These are phyloP conservation scores for Merodon equestris DNA, from an alignment of 2,888 invertebrate species.

Conservation along the genomic window DNA sequence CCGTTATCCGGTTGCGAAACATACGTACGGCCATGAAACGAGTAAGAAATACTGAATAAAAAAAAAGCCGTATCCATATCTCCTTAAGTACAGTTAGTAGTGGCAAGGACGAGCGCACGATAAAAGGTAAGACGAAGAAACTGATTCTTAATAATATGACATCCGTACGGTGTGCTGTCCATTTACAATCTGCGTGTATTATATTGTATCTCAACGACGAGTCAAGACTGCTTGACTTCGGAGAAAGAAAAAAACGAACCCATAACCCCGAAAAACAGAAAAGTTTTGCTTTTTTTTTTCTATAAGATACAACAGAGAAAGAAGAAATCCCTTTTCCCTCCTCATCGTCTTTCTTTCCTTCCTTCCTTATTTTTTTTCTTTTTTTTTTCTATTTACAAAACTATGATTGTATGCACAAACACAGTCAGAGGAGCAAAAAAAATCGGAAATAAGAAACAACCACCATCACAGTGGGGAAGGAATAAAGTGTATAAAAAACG, in stretches of 20 bases:
- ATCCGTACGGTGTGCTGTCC: slow-evolving; percentile 77
- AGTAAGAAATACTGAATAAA: too few species aligned
- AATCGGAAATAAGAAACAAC: slow-evolving; percentile 51
- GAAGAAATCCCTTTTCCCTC: slow-evolving; percentile 11
- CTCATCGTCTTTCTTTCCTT: too few species aligned
- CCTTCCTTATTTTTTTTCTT: slow-evolving; percentile 24
- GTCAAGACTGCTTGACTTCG: slow-evolving; percentile 58
- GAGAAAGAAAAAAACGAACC: slow-evolving; percentile 36
- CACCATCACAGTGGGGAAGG: slow-evolving; percentile 38
- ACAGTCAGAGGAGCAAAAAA: slow-evolving; percentile 21
- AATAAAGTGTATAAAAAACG: slow-evolving; percentile 22
- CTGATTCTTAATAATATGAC: slow-evolving; percentile 65
- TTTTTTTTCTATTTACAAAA: slow-evolving; percentile 58
- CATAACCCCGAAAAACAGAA: too few species aligned
- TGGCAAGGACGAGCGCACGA: slow-evolving; percentile 44
- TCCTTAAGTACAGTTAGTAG: background rate
- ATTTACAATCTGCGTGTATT: slow-evolving; percentile 75
- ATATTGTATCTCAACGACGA: slow-evolving; percentile 52
- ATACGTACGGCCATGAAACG: too few species aligned
- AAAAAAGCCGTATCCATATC: too few species aligned
- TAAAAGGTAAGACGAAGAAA: slow-evolving; percentile 28
- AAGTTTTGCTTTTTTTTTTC: too few species aligned
- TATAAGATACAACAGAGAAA: slow-evolving; percentile 61
- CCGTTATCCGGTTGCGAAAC: too few species aligned
- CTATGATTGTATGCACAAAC: slow-evolving; percentile 46